Percentiles rank a stretch among this genome's conserved stretches.
phyloP scores from a whole-genome alignment of 2,888 invertebrate species.

The Alloplasta piceator region DNA sequence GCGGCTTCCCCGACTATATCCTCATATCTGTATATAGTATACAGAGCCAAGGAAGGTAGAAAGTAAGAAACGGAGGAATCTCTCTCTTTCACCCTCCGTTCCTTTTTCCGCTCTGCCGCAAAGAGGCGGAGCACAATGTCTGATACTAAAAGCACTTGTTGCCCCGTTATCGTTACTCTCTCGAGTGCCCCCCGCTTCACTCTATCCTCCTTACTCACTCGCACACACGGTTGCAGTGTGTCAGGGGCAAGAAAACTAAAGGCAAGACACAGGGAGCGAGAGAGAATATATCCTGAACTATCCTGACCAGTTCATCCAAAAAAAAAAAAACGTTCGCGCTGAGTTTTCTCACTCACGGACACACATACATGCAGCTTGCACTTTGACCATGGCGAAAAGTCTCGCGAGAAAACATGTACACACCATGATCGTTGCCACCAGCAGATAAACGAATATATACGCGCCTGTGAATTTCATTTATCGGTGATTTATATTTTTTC shows the following conservation, averaged over 20 bases:
- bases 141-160: slow-evolving; percentile 78
- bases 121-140: slow-evolving; percentile 67
- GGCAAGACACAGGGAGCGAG: slow-evolving; percentile 4
- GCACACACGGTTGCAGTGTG: not conserved
- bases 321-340: slow-evolving; percentile 57
- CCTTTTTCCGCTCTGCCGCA: slow-evolving; percentile 45
- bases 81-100: slow-evolving; percentile 35
- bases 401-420: slow-evolving; percentile 36
- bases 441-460: slow-evolving; percentile 1
- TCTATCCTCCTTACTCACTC: slow-evolving; percentile 13
- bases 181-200: slow-evolving; percentile 34
- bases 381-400: slow-evolving; percentile 32
- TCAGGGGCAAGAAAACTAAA: slow-evolving; percentile 19
- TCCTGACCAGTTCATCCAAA: slow-evolving; percentile 44
- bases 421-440: slow-evolving; percentile 19
- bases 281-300: slow-evolving; percentile 49
- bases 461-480: slow-evolving; percentile 34
- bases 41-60: slow-evolving; percentile 27
- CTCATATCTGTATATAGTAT: slow-evolving; percentile 31
- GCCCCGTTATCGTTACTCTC: slow-evolving; percentile 76
- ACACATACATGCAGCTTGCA: not conserved
- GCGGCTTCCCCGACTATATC: not conserved
- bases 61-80: slow-evolving; percentile 61
- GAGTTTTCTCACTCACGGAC: slow-evolving; percentile 22
- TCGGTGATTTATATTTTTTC: not conserved